These are phyloP conservation scores for Alloplasta piceator DNA, from an alignment of 2,888 invertebrate genomes.

Conservation along the genomic window DNA sequence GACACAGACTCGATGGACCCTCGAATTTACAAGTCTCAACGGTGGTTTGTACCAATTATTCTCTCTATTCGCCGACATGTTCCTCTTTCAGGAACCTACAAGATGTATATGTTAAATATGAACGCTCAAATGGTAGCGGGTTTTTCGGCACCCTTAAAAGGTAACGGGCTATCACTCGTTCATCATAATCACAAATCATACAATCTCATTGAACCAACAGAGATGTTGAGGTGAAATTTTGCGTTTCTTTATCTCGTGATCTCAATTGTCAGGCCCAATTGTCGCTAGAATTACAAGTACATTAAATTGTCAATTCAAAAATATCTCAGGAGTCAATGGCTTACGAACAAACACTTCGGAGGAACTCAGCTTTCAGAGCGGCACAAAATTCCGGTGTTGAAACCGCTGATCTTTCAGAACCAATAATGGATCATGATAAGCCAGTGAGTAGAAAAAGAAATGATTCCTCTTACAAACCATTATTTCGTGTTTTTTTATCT, in stretches of 20 bases:
- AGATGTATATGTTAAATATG: too few species aligned
- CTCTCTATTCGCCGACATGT: too few species aligned
- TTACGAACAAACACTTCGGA: slow-evolving; percentile 87
- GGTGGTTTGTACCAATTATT: too few species aligned
- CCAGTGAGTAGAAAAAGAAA: slow-evolving; percentile 74
- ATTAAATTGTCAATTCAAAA: slow-evolving; percentile 1
- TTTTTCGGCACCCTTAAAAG: too few species aligned
- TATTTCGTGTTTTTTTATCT: slow-evolving; percentile 29
- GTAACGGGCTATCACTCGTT: too few species aligned
- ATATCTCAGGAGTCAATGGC: slow-evolving; percentile 88
- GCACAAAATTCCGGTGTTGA: slow-evolving; percentile 83
- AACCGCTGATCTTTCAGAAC: slow-evolving; percentile 84
- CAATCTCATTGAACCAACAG: slow-evolving; percentile 84
- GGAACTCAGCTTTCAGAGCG: slow-evolving; percentile 87
- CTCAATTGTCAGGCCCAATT: not conserved
- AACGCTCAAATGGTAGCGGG: too few species aligned
- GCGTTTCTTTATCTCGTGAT: not conserved
- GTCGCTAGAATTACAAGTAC: too few species aligned
- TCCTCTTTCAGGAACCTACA: too few species aligned
- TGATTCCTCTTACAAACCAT: not conserved
- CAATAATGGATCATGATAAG: slow-evolving; percentile 81
- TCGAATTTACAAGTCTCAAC: too few species aligned
- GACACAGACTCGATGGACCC: too few species aligned
- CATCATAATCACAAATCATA: slow-evolving; percentile 83
- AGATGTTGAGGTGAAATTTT: slow-evolving; percentile 73